These are phyloP conservation scores for Agrochola lota DNA, from an alignment of 2,888 invertebrate genomes.

Conservation along the genomic window DNA sequence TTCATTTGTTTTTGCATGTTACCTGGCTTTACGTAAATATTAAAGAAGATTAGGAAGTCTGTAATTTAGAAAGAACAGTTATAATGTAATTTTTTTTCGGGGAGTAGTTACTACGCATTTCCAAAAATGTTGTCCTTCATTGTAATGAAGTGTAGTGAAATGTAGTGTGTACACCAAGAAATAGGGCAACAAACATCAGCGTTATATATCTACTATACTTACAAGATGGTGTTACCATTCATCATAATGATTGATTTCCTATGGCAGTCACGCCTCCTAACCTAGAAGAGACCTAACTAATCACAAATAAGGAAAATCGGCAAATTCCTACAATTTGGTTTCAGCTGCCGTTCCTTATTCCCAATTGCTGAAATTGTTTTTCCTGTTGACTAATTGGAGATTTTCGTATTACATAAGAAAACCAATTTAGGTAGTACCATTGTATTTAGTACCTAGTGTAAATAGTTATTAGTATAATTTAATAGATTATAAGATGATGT, in stretches of 20 bases:
- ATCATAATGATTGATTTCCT: constrained; percentile 3
- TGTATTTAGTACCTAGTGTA: too few species aligned
- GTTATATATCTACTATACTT: background rate
- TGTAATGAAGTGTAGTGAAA: too few species aligned
- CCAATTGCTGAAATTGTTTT: background rate
- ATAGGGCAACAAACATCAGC: background rate
- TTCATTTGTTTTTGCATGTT: background rate
- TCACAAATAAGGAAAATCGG: background rate
- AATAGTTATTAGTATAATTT: too few species aligned
- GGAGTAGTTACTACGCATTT: too few species aligned
- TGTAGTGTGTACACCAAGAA: too few species aligned
- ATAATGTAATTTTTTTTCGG: background rate
- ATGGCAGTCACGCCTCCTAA: background rate
- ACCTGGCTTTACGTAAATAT: background rate
- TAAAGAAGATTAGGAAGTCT: background rate
- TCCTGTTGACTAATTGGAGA: background rate
- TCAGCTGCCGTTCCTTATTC: background rate
- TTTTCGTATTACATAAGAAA: background rate
- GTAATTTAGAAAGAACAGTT: background rate
- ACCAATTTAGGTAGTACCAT: background rate
- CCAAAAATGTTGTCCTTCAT: background rate
- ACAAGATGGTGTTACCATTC: background rate
- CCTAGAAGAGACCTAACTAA: background rate
- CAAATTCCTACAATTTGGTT: background rate
- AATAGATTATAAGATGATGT: too few species aligned